Percentiles rank a stretch among this genome's conserved stretches.
Evolutionary conservation across 2,888 invertebrate genomes (phyloP).

Genomic region (Drosophila falleni): DNA sequence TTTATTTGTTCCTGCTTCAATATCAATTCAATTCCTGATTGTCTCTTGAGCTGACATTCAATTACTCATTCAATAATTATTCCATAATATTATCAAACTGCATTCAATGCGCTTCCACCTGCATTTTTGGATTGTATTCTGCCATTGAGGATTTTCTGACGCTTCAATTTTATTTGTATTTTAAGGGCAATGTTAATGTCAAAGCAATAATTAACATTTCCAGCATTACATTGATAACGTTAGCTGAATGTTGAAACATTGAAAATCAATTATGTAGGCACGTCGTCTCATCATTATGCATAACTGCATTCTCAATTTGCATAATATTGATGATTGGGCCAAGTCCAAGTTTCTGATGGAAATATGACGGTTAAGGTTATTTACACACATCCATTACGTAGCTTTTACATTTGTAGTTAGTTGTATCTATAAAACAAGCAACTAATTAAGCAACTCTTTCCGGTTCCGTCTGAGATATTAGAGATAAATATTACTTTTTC

Average conservation of each 20-base stretch:
- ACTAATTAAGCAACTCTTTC: background rate
- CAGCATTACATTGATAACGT: slow-evolving; percentile 51
- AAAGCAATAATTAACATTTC: slow-evolving; percentile 50
- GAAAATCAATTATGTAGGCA: slow-evolving; percentile 61
- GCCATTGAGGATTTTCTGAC: slow-evolving; percentile 23
- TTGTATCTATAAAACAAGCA: background rate
- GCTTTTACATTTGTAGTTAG: background rate
- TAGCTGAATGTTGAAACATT: slow-evolving; percentile 39
- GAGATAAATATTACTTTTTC: background rate
- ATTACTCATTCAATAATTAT: slow-evolving; percentile 21
- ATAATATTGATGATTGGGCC: slow-evolving; percentile 51
- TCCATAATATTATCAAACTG: slow-evolving; percentile 2
- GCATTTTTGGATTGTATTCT: slow-evolving; percentile 33
- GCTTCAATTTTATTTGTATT: slow-evolving; percentile 20
- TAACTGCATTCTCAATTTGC: slow-evolving; percentile 51
- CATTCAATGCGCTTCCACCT: slow-evolving; percentile 59
- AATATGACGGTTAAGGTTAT: slow-evolving; percentile 57
- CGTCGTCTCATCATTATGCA: slow-evolving; percentile 43
- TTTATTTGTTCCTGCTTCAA: slow-evolving; percentile 11
- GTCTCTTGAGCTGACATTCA: slow-evolving; percentile 3
- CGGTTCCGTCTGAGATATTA: background rate
- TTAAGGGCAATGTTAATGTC: slow-evolving; percentile 80
- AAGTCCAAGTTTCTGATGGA: slow-evolving; percentile 46
- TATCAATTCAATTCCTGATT: slow-evolving; percentile 38
- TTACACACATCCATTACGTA: slow-evolving; percentile 25